These are phyloP conservation scores for Pseudomyrmex gracilis DNA, from an alignment of 1,140 invertebrate genomes.

Conservation along the genomic window DNA sequence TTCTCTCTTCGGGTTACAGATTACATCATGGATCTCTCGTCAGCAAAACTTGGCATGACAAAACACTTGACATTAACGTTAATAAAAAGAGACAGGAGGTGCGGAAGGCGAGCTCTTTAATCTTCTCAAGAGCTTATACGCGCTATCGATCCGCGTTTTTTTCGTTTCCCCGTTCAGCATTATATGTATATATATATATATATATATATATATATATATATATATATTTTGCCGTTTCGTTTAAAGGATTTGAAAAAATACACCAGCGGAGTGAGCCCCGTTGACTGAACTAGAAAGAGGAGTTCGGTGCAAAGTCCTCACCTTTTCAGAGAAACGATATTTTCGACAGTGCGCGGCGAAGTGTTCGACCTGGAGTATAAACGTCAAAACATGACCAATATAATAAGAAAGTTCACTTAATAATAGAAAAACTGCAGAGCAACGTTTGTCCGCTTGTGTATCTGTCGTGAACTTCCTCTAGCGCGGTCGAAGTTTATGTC, in stretches of 20 bases:
- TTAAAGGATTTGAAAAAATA: too few species aligned
- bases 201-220: too few species aligned
- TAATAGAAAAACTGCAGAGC: constrained; percentile 9
- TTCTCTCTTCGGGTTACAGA: not conserved
- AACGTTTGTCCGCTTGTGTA: not conserved
- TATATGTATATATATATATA: too few species aligned
- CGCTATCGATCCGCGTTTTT: not conserved
- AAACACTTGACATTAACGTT: constrained; percentile 13
- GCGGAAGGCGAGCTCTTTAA: not conserved
- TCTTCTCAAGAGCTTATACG: not conserved
- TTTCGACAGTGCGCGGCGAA: too few species aligned
- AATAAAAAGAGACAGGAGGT: not conserved
- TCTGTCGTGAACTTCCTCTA: not conserved
- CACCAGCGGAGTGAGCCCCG: too few species aligned
- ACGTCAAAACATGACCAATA: too few species aligned
- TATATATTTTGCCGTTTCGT: too few species aligned
- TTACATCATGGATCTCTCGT: not conserved
- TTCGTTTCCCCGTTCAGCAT: not conserved
- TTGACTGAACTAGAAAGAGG: too few species aligned
- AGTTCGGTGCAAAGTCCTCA: too few species aligned
- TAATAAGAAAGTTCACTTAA: too few species aligned
- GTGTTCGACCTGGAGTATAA: too few species aligned
- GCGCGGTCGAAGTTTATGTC: not conserved
- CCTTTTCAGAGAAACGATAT: too few species aligned
- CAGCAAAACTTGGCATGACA: not conserved